Conservation (phyloP, 37 sponge, comb jelly and placozoan genomes). For the Tethya wilhelma region DNA sequence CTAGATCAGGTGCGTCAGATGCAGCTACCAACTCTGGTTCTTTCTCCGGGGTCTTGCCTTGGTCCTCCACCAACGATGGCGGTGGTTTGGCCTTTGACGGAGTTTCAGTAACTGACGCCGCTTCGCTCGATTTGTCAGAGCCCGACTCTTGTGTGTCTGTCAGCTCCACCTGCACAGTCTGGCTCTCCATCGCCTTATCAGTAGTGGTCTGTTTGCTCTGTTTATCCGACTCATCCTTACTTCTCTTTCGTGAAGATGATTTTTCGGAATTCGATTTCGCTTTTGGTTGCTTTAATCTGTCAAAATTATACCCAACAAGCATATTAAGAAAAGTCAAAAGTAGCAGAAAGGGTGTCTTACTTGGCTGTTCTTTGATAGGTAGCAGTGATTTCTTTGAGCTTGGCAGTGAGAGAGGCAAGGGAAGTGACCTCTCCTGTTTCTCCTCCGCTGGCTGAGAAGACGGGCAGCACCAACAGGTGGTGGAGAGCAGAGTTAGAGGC, state of each 20-base stretch:
- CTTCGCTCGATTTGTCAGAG: neutral
- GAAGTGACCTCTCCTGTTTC: conserved; percentile 23
- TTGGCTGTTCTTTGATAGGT: conserved; percentile 60
- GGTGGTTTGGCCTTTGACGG: too few species aligned
- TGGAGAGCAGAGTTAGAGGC: conserved; percentile 31
- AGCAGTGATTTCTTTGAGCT: conserved; percentile 47
- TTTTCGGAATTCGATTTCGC: neutral
- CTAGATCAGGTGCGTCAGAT: conserved; percentile 15
- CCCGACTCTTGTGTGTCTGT: neutral
- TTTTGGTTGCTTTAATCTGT: conserved; percentile 4
- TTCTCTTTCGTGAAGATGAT: neutral
- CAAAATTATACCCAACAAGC: neutral
- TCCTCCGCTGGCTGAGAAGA: conserved; percentile 20
- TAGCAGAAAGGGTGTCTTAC: conserved; percentile 16
- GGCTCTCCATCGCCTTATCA: neutral
- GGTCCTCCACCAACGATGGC: too few species aligned
- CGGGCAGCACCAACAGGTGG: conserved; percentile 54
- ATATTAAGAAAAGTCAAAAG: neutral
- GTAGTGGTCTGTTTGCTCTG: neutral
- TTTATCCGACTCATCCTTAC: neutral
- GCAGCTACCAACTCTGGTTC: neutral
- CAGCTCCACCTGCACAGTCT: neutral
- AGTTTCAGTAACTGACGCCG: neutral
- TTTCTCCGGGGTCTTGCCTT: neutral
- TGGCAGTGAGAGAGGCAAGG: conserved; percentile 43